Evolutionary conservation across 2,113 vertebrate genomes (phyloP), one percentile per base, ranked within the genome.

Genomic region (Tonatia bakeri): DNA sequence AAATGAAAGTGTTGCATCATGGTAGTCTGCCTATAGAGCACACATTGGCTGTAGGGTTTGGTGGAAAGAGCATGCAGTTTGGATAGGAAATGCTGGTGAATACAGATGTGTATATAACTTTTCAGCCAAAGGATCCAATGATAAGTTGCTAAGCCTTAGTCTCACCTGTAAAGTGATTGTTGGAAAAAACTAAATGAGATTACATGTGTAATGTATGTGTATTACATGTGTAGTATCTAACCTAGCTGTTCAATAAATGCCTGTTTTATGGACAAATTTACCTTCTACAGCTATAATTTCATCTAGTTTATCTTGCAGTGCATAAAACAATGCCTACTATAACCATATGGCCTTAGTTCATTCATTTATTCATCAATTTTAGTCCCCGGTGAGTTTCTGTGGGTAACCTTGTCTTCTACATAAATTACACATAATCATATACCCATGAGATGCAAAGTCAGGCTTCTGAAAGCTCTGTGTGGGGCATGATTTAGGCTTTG

Each of bases 111-210:
- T 43, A 59, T 56, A 28, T 4, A 76, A 40, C 9, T 50, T 87
- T 45, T 22, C 20, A 83, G 9, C 1, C 33, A 56, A 47, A n/a
- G 22, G 52, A 36, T 54, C 19, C 28, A 50, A 12, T n/a, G 79
- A 87, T 38, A 87, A 87, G 20, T 92, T 86, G 86, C 56, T 75
- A 88, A 70, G 33, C 38, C 33, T 90, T 45, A 45, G 17, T 52
- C 9, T 73, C 33, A 45, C 72, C 26, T 97, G 22, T 84, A 73
- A 84, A 67, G 87, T 31, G 33, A 11, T 19, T n/a, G 0, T 4
- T 85, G 5, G 36, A 33, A 94, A 95, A 59, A 90, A 20, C 52
- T 76, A 91, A 88, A 94, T 80, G 70, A 95, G 50, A 84, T 54
- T 59, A 24, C 11, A 40, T 59, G 22, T 47, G 36, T 69, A 54